Evolutionary conservation across 2,797 vertebrate species (phyloP).

Genomic region (Stomatorhinus walkeri): DNA sequence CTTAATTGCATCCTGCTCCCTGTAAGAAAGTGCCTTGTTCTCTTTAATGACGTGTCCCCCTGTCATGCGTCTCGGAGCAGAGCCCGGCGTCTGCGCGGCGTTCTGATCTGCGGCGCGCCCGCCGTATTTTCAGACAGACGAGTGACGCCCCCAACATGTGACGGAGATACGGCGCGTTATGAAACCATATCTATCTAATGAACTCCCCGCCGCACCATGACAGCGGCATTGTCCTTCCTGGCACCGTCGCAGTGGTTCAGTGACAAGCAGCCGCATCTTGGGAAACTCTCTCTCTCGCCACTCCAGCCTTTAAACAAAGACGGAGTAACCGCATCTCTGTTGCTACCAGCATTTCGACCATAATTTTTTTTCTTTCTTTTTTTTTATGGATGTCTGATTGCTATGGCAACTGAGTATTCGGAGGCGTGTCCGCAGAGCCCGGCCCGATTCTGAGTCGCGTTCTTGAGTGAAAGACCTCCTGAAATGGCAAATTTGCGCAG

Average conservation of each 20-base stretch:
- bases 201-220: background rate
- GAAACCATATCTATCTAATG: conserved; percentile 20
- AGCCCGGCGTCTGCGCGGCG: background rate
- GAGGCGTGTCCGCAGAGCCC: background rate
- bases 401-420: conserved; percentile 11
- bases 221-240: background rate
- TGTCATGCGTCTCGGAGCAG: background rate
- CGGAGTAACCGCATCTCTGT: background rate
- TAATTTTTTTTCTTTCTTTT: background rate
- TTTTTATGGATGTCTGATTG: background rate
- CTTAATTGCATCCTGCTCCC: background rate
- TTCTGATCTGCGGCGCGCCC: background rate
- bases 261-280: background rate
- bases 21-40: background rate
- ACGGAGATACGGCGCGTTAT: conserved; percentile 11
- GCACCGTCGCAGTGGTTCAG: background rate
- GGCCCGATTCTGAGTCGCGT: background rate
- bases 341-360: background rate
- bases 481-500: background rate
- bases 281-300: background rate
- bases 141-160: too few species aligned
- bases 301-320: background rate
- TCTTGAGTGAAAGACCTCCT: background rate
- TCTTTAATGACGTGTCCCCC: background rate
- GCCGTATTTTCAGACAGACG: background rate